phyloP scores from a whole-genome alignment of 2,888 invertebrate species.

The Tetheella fluctuosa region DNA sequence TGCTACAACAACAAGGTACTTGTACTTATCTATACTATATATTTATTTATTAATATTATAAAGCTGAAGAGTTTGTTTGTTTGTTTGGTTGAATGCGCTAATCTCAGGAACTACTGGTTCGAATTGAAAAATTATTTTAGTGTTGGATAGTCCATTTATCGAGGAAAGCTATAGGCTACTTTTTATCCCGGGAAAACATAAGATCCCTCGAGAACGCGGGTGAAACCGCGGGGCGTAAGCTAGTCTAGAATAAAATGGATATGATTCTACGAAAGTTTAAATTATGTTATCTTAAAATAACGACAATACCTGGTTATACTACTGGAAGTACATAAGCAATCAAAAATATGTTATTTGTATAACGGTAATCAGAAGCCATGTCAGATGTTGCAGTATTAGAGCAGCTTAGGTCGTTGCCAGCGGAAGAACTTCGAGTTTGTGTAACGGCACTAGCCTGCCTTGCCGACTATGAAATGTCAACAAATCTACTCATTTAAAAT shows the following conservation, averaged over 20 bases:
- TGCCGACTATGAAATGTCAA: constrained; percentile 66
- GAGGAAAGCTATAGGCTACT: no score
- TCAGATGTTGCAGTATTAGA: constrained; percentile 6
- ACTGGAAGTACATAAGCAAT: neutral
- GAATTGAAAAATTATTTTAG: no score
- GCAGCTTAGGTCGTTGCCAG: constrained; percentile 69
- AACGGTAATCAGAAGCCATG: neutral
- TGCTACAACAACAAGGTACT: neutral
- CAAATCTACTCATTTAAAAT: constrained; percentile 35
- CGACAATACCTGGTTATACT: neutral
- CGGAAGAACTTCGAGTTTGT: constrained; percentile 59
- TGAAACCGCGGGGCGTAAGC: no score
- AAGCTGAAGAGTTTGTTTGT: no score
- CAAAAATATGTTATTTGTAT: neutral
- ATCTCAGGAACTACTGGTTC: no score
- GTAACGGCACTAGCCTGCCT: constrained; percentile 60
- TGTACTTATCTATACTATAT: neutral
- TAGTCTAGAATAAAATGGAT: neutral
- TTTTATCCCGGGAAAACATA: no score
- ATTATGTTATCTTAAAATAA: neutral
- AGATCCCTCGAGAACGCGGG: no score
- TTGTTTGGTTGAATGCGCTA: no score
- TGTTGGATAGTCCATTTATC: no score
- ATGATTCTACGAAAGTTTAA: neutral
- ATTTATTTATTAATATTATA: no score